Evolutionary conservation across 2,797 vertebrate species (phyloP).

Genomic region (Spheniscus humboldti): DNA sequence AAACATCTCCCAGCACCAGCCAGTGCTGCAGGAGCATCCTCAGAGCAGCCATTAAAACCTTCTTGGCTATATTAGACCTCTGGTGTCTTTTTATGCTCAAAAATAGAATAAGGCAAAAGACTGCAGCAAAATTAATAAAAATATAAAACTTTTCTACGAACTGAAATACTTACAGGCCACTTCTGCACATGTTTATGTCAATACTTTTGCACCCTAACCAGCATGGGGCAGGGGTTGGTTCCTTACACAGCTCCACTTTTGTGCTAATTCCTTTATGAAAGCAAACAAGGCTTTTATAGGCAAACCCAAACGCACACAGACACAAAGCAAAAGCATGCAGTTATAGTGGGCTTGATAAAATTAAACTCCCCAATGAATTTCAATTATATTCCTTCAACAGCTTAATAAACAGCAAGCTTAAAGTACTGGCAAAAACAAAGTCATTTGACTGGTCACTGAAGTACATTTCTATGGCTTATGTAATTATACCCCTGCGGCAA

Average conservation of each 20-base stretch:
- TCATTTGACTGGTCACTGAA: constrained; percentile 29
- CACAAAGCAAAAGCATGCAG: not conserved
- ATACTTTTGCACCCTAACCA: not conserved
- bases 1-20: not conserved
- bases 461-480: not conserved
- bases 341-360: constrained; percentile 1
- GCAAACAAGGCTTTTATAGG: constrained; percentile 8
- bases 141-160: not conserved
- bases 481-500: constrained; percentile 7
- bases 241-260: not conserved
- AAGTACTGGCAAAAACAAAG: constrained; percentile 19
- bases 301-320: not conserved
- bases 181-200: not conserved
- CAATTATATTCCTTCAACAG: constrained; percentile 12
- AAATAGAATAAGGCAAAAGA: not conserved
- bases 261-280: not conserved
- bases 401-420: constrained; percentile 11
- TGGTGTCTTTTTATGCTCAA: not conserved
- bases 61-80: not conserved
- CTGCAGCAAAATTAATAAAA: not conserved
- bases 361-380: constrained; percentile 34
- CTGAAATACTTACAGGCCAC: not conserved
- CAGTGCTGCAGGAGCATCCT: not conserved
- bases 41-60: not conserved
- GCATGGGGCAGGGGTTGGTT: not conserved